Base-by-base conservation (phyloP, 2,888 invertebrate species). In the Apotomis turbidana region DNA sequence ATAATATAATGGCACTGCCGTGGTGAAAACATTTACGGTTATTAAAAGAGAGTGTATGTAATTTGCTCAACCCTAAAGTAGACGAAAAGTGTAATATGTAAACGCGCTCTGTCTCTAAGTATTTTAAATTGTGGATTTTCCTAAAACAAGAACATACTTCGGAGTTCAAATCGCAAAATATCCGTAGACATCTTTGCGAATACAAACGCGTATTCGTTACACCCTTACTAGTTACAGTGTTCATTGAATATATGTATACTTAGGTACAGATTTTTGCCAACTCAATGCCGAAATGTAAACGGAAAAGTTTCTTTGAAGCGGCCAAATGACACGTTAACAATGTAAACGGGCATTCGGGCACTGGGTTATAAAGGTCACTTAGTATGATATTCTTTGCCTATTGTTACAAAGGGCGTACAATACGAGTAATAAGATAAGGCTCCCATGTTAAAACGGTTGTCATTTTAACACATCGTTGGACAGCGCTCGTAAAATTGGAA, bases 291-390 rank as follows among this genome's bases (percentile, higher is more conserved):
- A 80, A 73, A 78, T 75, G 62, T 62, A 46, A 46, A 52, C 36
- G 63, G 52, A 73, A 75, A 74, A 76, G 74, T 77, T 78, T 77
- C 80, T 80, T 81, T 80, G 78, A 82, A 80, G 75, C 77, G 78
- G 78, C 75, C 78, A 83, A 83, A 81, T 80, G 81, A 78, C 76
- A 79, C 79, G 80, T 79, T 78, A 81, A 84, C 76, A 76, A 73
- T 76, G 77, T 68, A 68, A 79, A 83, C 75, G 79, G 72, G 75
- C 74, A 75, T 78, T 81, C 75, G 75, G 74, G 74, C 63, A 71
- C 60, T 64, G 54, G 51, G 67, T 62, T 71, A 74, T 74, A 74
- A 79, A 74, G 73, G 74, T 64, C 71, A 72, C 71, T 67, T 67
- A 67, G 67, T 61, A 51, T 13, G 55, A 67, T 71, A 68, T 72